Conservation (phyloP, 1,140 invertebrate genomes). For the Wasmannia auropunctata region DNA sequence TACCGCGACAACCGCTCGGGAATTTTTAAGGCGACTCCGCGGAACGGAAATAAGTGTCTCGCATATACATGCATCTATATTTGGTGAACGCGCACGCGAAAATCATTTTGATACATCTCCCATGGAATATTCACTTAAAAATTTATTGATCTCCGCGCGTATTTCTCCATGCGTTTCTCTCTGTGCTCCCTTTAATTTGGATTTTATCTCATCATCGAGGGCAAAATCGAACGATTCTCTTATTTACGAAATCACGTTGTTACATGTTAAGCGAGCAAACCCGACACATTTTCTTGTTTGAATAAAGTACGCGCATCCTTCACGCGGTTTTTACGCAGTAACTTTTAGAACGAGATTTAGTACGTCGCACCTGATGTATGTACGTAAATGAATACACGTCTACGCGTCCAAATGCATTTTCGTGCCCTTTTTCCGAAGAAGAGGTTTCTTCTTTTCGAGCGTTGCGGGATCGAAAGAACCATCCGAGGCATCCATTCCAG, state of each 20-base stretch:
- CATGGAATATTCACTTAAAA: background rate
- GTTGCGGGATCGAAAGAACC: background rate
- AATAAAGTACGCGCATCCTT: background rate
- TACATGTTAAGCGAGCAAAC: background rate
- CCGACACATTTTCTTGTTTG: background rate
- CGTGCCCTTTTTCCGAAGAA: background rate
- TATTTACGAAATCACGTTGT: background rate
- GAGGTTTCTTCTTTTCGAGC: background rate
- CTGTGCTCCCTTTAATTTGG: background rate
- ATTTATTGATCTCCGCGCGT: conserved; percentile 8
- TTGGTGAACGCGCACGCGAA: background rate
- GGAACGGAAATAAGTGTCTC: conserved; percentile 46
- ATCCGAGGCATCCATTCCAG: background rate
- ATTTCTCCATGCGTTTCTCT: too few species aligned
- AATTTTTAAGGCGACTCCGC: conserved; percentile 35
- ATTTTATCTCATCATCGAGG: background rate
- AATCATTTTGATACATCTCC: background rate
- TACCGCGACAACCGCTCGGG: conserved; percentile 34
- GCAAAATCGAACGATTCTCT: background rate
- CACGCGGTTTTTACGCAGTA: background rate
- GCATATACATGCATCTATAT: background rate
- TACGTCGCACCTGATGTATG: background rate
- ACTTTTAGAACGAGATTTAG: background rate
- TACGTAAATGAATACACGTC: background rate
- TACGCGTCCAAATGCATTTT: background rate